Evolutionary conservation across 2,113 vertebrate genomes (phyloP).

Genomic region (Oncorhynchus keta): DNA sequence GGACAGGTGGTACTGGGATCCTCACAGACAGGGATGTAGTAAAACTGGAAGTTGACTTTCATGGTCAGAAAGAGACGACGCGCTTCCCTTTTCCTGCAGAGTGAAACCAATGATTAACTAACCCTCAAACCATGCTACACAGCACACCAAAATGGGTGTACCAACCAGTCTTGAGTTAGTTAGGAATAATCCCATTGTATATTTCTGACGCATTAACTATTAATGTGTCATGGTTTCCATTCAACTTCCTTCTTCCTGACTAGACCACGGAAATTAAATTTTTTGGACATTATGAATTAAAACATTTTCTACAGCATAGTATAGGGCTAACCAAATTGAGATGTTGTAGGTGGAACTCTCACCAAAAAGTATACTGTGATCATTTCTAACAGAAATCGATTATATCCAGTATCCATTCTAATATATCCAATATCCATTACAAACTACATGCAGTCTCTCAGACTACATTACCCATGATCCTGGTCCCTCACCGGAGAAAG

Average conservation of each 20-base stretch:
- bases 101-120: slow-evolving; percentile 2
- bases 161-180: too few relatives aligned
- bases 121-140: too few relatives aligned
- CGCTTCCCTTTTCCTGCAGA: slow-evolving; percentile 85
- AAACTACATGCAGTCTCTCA: background rate
- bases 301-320: too few relatives aligned
- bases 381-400: background rate
- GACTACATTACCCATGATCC: background rate
- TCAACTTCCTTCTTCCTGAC: background rate
- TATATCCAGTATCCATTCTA: too few relatives aligned
- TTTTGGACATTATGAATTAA: too few relatives aligned
- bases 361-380: background rate
- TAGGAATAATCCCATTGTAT: too few relatives aligned
- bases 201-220: background rate
- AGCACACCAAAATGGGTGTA: too few relatives aligned
- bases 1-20: slow-evolving; percentile 26
- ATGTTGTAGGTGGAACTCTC: background rate
- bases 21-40: slow-evolving; percentile 82
- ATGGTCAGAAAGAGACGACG: slow-evolving; percentile 81
- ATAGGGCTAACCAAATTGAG: too few relatives aligned
- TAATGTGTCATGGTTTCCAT: background rate
- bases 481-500: slow-evolving; percentile 77
- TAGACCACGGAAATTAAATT: too few relatives aligned
- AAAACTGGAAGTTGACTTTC: slow-evolving; percentile 88
- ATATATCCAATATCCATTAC: background rate